phyloP scores from a whole-genome alignment of 1,140 invertebrate species.

The Samia ricini region DNA sequence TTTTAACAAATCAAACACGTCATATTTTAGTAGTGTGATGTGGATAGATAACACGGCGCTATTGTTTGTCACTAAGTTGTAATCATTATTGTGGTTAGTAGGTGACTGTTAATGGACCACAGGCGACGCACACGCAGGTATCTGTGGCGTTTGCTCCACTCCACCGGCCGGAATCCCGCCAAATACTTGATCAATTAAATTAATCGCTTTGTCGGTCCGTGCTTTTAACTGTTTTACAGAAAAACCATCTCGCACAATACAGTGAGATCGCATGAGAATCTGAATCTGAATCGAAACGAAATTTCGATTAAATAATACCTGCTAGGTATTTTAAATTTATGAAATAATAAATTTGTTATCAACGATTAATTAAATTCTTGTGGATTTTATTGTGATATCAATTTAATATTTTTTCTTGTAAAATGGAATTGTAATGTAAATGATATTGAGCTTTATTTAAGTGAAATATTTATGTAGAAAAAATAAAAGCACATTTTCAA shows the following conservation, averaged over 20 bases:
- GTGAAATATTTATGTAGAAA: no score
- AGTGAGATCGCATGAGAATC: no score
- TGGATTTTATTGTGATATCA: no score
- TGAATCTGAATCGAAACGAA: no score
- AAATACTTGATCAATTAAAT: conserved; percentile 5
- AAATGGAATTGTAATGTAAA: no score
- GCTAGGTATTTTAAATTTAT: no score
- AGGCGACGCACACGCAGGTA: conserved; percentile 43
- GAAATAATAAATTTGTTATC: no score
- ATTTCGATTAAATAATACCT: no score
- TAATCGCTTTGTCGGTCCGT: background rate
- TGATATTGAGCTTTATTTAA: no score
- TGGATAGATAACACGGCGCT: background rate
- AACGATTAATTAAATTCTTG: no score
- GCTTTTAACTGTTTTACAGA: background rate
- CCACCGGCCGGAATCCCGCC: background rate
- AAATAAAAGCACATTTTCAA: background rate
- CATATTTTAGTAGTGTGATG: background rate
- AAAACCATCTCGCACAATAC: background rate
- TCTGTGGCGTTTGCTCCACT: conserved; percentile 7
- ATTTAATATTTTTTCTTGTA: no score
- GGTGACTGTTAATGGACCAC: conserved; percentile 36
- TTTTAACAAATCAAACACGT: no score
- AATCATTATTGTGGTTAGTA: background rate
- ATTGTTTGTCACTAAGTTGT: background rate